Evolutionary conservation across 2,888 invertebrate species (phyloP), one percentile per base, ranked within the genome.

Genomic region (Drosophila pseudotakahashii): DNA sequence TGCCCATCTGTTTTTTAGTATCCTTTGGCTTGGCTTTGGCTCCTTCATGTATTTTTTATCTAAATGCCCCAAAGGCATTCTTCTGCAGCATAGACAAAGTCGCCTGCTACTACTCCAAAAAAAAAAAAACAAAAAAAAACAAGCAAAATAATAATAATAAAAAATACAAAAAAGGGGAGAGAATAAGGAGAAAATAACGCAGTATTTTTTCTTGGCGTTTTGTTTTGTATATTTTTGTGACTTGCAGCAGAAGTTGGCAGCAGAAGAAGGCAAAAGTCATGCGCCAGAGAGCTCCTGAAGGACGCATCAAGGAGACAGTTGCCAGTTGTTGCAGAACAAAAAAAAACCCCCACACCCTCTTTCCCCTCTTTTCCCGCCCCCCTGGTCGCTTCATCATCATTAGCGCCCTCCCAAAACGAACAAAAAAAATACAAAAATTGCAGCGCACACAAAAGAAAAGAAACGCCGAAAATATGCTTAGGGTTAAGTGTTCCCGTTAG

Each of bases 231-330:
- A 36, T 50, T 61, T 44, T 45, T 51, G 34, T 19, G 39, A 61
- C 66, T 71, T 71, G 41, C 70, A 63, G 42, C 59, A 62, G 50
- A 81, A 80, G 87, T 80, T 81, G 73, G 84, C 63, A 57, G 78
- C 63, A 57, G 60, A 64, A 75, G 75, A 75, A 77, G 80, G 89
- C 78, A 88, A 88, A 89, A 85, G 89, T 89, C 85, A 88, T 85
- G 85, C 89, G 89, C 85, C 78, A 74, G 77, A 81, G 78, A 81
- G 72, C 85, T 89, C 85, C 89, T 90, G 90, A 90, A 90, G 90
- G 90, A 90, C 90, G 83, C 86, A 88, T 90, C 85, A 90, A 90
- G 90, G 90, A 90, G 89, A 90, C 83, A 81, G 81, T 73, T 76
- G 76, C 66, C 78, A 81, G 81, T 81, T 83, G 84, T 23, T 77